Evolutionary conservation across 2,797 vertebrate species (phyloP).

Genomic region (Falco novaeseelandiae): DNA sequence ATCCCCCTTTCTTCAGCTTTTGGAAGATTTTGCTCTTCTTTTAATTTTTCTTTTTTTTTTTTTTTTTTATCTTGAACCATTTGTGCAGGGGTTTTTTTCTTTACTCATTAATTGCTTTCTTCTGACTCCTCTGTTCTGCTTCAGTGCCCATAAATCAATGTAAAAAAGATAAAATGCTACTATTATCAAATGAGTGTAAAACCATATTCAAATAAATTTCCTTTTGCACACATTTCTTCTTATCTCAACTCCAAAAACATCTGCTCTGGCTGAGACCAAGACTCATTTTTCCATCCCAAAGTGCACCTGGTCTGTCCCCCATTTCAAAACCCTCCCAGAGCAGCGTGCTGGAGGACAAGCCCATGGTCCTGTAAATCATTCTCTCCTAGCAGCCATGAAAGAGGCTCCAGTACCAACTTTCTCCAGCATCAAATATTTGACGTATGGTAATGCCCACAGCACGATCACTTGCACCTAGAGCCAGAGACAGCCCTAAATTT

Average conservation of each 20-base stretch:
- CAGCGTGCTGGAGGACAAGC: background rate
- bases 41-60: background rate
- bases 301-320: background rate
- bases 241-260: background rate
- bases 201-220: slow-evolving; percentile 68
- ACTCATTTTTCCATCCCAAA: background rate
- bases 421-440: background rate
- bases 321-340: background rate
- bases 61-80: slow-evolving; percentile 5
- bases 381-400: background rate
- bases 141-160: slow-evolving; percentile 70
- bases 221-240: background rate
- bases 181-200: slow-evolving; percentile 71
- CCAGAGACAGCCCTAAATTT: background rate
- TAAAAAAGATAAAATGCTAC: slow-evolving; percentile 68
- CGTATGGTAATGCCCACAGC: background rate
- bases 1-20: slow-evolving; percentile 64
- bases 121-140: slow-evolving; percentile 62
- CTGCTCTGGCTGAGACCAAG: background rate
- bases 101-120: slow-evolving; percentile 71
- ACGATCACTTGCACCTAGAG: background rate
- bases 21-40: background rate
- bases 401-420: background rate
- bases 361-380: background rate
- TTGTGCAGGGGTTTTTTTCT: background rate